Percentiles rank a stretch among this genome's conserved stretches.
Evolutionary conservation across 2,888 invertebrate genomes (phyloP).

Genomic region (Dascillus cervinus): DNA sequence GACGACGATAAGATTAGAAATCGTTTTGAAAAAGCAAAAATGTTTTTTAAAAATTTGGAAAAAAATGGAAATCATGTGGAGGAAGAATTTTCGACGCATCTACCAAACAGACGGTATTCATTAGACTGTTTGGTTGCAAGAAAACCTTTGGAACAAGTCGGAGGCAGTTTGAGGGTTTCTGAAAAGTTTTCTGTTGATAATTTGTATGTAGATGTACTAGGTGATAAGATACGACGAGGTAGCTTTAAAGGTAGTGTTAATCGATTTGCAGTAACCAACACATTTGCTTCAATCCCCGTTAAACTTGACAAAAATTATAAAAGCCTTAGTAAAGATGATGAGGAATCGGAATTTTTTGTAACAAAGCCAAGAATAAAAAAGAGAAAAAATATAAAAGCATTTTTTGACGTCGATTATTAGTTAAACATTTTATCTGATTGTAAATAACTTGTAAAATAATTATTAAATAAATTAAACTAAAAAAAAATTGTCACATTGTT

Average conservation of each 20-base stretch:
- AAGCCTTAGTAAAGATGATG: neutral
- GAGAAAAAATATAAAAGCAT: neutral
- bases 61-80: neutral
- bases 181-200: neutral
- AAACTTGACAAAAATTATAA: neutral
- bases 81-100: no score
- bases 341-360: neutral
- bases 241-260: neutral
- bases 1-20: neutral
- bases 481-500: neutral
- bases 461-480: neutral
- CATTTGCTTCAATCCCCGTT: neutral
- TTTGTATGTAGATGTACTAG: neutral
- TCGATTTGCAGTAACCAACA: neutral
- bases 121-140: neutral
- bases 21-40: neutral
- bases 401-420: neutral
- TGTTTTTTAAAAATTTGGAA: neutral
- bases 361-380: neutral
- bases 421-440: neutral
- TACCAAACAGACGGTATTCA: neutral
- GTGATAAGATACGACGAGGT: neutral
- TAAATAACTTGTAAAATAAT: no score
- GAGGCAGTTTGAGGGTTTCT: neutral
- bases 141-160: no score